phyloP scores from a whole-genome alignment of 2,888 invertebrate genomes.

The Stenodema calcarata region DNA sequence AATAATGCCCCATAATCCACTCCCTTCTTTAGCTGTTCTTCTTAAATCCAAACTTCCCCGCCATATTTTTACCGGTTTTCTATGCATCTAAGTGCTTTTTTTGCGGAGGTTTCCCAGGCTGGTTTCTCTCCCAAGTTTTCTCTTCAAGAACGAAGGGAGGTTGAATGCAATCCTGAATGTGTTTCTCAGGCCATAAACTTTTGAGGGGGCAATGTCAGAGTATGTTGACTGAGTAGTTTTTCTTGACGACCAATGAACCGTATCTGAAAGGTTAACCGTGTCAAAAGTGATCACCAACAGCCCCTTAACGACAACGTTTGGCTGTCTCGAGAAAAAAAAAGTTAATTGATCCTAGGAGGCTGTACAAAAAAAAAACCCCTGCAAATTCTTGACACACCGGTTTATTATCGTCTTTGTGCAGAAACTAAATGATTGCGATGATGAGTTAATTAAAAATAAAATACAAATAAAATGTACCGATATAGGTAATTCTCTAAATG shows the following conservation, averaged over 20 bases:
- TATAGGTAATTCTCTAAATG: too few relatives aligned
- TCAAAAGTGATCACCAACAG: neutral
- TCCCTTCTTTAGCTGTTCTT: neutral
- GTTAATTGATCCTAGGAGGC: too few relatives aligned
- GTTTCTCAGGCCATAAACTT: neutral
- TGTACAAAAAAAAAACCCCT: too few relatives aligned
- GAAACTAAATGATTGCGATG: too few relatives aligned
- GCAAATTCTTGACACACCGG: too few relatives aligned
- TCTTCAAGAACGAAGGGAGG: neutral
- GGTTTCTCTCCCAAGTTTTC: neutral
- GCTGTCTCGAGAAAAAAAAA: too few relatives aligned
- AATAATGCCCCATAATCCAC: slow-evolving; percentile 26
- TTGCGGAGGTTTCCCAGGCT: neutral
- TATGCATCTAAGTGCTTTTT: neutral
- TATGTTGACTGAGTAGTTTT: neutral
- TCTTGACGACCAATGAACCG: neutral
- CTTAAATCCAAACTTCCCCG: neutral
- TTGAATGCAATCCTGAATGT: neutral
- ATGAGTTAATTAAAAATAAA: too few relatives aligned
- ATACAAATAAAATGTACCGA: too few relatives aligned
- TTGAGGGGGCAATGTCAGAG: neutral
- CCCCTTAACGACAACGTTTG: too few relatives aligned
- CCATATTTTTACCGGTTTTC: neutral
- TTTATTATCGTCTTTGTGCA: too few relatives aligned
- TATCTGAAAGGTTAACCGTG: slow-evolving; percentile 28